These are phyloP conservation scores for Sympetrum striolatum DNA, from an alignment of 2,888 invertebrate genomes.

Conservation along the genomic window DNA sequence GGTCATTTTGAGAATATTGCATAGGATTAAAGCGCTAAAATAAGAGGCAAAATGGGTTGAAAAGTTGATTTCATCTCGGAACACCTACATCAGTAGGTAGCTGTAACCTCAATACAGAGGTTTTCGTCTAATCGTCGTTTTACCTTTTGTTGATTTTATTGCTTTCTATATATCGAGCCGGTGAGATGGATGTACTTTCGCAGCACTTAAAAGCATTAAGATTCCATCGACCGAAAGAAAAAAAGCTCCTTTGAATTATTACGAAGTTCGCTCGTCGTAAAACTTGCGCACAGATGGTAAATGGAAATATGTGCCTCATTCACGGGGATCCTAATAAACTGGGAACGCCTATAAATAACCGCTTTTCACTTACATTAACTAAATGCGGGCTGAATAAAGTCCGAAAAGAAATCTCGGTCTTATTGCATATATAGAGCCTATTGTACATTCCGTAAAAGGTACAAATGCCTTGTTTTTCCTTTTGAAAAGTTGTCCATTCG, in stretches of 20 bases:
- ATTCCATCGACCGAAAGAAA: neutral
- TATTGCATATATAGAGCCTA: neutral
- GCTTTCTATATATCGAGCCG: too few species aligned
- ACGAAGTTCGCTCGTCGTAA: neutral
- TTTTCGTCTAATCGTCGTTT: too few species aligned
- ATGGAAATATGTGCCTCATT: neutral
- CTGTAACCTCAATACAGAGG: too few species aligned
- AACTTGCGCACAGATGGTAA: neutral
- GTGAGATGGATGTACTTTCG: too few species aligned
- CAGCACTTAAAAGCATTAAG: too few species aligned
- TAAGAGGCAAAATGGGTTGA: too few species aligned
- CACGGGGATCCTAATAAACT: neutral
- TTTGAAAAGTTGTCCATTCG: neutral
- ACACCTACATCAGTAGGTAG: too few species aligned
- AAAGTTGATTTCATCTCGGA: too few species aligned
- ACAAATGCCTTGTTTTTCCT: neutral
- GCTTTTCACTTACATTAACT: neutral
- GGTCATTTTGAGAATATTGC: too few species aligned
- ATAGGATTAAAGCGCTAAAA: too few species aligned
- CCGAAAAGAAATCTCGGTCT: neutral
- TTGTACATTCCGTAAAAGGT: neutral
- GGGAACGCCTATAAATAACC: neutral
- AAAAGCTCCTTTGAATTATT: neutral
- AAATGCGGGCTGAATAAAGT: neutral
- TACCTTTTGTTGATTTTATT: too few species aligned